Percentiles rank a stretch among this genome's conserved stretches.
Conservation (phyloP, 2,113 vertebrate genomes). For the Vulpes vulpes region DNA sequence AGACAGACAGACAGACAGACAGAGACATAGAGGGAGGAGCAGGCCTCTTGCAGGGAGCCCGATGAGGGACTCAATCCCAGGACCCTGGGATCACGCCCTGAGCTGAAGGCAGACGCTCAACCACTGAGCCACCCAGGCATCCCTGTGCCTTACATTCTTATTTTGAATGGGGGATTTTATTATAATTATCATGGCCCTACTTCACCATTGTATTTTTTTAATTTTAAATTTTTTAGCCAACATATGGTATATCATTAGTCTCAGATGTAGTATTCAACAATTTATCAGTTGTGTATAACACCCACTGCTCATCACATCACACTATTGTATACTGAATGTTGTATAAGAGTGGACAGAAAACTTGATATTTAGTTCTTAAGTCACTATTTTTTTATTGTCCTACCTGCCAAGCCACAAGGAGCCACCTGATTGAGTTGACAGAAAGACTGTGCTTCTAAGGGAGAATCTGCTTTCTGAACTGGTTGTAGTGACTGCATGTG, state of each 20-base stretch:
- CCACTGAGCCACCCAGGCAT: no score
- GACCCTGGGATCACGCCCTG: no score
- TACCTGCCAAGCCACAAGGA: not conserved
- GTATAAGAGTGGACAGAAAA: not conserved
- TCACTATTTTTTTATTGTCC: not conserved
- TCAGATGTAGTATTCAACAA: no score
- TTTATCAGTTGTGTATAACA: no score
- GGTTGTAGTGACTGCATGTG: not conserved
- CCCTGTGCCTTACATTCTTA: not conserved
- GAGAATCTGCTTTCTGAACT: not conserved
- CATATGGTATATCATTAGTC: no score
- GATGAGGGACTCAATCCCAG: no score
- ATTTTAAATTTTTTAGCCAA: no score
- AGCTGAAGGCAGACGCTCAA: no score
- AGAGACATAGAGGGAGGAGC: no score
- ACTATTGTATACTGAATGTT: not conserved
- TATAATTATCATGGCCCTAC: not conserved
- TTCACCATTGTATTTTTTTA: not conserved
- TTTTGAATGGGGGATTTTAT: slow-evolving; percentile 3
- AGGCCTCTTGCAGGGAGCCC: no score
- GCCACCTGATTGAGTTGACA: not conserved
- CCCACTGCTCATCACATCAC: no score
- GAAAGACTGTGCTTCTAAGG: not conserved
- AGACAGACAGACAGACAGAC: no score
- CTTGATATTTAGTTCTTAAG: slow-evolving; percentile 25